Percentiles rank a stretch among this genome's conserved stretches.
Conservation (phyloP, 2,888 invertebrate genomes). For the Deroplatys truncata region DNA sequence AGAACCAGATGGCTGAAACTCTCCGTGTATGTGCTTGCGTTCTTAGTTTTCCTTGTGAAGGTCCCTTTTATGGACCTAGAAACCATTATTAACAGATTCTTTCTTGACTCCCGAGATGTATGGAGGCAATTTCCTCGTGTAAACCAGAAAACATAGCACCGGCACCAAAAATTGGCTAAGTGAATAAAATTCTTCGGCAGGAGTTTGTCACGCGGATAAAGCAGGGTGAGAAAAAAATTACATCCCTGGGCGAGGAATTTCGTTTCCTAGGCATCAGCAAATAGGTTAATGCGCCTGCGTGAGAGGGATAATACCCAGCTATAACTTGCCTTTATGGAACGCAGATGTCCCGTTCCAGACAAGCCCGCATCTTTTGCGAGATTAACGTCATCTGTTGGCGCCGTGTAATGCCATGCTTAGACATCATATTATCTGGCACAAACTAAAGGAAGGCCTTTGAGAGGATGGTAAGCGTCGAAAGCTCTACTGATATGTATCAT, state of each 20-base stretch:
- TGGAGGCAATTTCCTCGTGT: background rate
- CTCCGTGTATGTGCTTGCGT: background rate
- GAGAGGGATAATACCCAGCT: background rate
- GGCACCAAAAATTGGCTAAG: background rate
- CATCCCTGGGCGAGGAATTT: background rate
- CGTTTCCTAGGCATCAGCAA: background rate
- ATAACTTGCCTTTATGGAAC: background rate
- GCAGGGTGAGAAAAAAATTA: background rate
- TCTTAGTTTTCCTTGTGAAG: background rate
- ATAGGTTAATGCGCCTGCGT: background rate
- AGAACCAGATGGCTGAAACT: background rate
- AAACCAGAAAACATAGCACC: background rate
- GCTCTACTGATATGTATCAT: no score
- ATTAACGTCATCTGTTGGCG: background rate
- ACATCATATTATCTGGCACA: no score
- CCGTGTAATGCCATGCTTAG: no score
- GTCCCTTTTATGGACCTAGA: background rate
- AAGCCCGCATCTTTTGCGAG: background rate
- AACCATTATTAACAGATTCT: background rate
- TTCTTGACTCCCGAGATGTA: background rate
- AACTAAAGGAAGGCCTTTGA: no score
- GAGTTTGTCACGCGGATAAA: background rate
- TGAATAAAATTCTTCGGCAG: background rate
- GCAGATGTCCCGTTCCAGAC: background rate
- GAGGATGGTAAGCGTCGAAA: no score